Evolutionary conservation across 2,797 vertebrate genomes (phyloP).

Genomic region (Crypturellus tataupa): DNA sequence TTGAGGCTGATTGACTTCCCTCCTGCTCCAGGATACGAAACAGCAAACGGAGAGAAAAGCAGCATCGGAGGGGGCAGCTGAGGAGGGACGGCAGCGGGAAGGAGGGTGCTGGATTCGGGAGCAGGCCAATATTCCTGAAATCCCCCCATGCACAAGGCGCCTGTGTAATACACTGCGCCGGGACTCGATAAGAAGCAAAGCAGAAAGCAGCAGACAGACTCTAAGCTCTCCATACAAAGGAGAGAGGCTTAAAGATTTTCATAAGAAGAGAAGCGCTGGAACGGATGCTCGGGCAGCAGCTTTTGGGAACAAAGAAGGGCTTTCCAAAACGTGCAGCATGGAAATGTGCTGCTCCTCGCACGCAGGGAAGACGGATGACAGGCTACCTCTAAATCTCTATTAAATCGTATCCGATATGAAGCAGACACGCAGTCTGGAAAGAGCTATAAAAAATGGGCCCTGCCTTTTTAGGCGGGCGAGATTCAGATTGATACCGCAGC

Average conservation of each 20-base stretch:
- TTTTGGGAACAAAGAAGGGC: background rate
- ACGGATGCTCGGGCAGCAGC: background rate
- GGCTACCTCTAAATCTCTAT: background rate
- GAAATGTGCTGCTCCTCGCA: background rate
- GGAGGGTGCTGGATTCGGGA: background rate
- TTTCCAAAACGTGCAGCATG: background rate
- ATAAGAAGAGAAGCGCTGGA: background rate
- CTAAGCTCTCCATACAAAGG: background rate
- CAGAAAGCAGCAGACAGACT: background rate
- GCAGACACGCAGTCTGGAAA: background rate
- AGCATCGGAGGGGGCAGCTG: background rate
- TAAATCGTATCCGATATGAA: background rate
- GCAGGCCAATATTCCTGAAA: background rate
- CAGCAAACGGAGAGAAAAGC: background rate
- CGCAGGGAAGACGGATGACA: background rate
- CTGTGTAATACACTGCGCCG: background rate
- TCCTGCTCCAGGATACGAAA: conserved; percentile 25
- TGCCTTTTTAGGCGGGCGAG: background rate
- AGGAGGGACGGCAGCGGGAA: background rate
- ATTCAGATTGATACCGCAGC: background rate
- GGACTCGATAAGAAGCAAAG: background rate
- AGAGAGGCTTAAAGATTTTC: background rate
- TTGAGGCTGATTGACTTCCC: conserved; percentile 44
- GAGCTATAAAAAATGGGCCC: background rate
- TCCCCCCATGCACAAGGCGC: accelerated